Percentiles rank a stretch among this genome's conserved stretches.
phyloP scores from a whole-genome alignment of 1,140 invertebrate species.

The Bombus superbus region DNA sequence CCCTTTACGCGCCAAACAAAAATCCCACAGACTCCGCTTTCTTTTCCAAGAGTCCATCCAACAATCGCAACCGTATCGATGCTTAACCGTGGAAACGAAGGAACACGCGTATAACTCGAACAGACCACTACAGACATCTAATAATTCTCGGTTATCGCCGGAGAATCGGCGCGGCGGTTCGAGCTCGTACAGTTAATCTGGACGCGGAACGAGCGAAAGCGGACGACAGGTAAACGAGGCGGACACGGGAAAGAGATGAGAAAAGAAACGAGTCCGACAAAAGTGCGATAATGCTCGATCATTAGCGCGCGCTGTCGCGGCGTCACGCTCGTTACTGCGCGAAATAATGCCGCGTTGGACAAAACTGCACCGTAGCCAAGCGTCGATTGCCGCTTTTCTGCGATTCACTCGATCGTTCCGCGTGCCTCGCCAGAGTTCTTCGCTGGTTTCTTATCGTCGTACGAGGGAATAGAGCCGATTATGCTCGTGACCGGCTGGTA shows the following conservation, averaged over 20 bases:
- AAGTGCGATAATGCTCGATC: constrained; percentile 58
- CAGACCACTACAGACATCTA: not conserved
- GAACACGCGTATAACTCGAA: not conserved
- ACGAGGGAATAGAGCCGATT: constrained; percentile 19
- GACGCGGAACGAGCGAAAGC: not conserved
- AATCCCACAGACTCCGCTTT: not conserved
- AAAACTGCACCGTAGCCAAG: constrained; percentile 17
- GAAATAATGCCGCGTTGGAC: constrained; percentile 40
- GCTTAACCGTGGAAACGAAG: not conserved
- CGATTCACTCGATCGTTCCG: constrained; percentile 67
- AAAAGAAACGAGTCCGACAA: constrained; percentile 24
- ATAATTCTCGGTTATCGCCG: not conserved
- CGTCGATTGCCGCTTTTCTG: constrained; percentile 68
- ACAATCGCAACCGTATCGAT: not conserved
- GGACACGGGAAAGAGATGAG: not conserved
- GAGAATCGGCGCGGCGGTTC: not conserved
- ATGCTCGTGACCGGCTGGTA: not conserved
- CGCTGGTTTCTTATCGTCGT: constrained; percentile 4
- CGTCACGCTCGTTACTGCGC: constrained; percentile 46
- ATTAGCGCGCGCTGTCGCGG: constrained; percentile 40
- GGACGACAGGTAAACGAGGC: not conserved
- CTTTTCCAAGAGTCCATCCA: not conserved
- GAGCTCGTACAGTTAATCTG: not conserved
- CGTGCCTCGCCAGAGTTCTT: not conserved
- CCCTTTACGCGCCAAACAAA: not conserved